A percentile compares a stretch with the other conserved stretches of the same genome.
Evolutionary conservation across 1,140 invertebrate genomes (phyloP).

Genomic region (Bombus polaris): DNA sequence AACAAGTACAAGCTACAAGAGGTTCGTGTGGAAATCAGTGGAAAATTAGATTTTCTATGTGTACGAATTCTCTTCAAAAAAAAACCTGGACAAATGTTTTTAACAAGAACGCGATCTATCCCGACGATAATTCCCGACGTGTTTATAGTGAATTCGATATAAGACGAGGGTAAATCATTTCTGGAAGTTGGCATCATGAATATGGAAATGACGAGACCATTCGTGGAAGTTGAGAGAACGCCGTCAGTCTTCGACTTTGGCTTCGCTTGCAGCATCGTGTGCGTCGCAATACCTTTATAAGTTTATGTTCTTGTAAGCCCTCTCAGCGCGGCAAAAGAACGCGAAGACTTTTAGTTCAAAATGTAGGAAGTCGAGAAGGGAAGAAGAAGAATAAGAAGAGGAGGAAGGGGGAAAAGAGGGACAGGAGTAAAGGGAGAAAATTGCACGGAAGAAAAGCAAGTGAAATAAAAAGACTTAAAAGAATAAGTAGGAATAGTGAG

Average conservation of each 20-base stretch:
- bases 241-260: neutral
- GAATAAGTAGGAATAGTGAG: neutral
- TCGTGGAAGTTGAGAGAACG: neutral
- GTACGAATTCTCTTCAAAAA: no score
- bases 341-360: neutral
- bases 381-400: neutral
- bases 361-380: neutral
- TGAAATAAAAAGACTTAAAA: neutral
- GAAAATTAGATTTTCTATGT: no score
- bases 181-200: neutral
- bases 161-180: neutral
- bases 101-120: neutral
- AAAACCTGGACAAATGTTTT: no score
- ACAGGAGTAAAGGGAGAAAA: neutral
- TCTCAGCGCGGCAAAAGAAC: neutral
- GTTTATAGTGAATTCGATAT: neutral
- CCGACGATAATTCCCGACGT: neutral
- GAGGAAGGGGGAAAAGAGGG: no score
- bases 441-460: neutral
- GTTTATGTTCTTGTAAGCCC: neutral
- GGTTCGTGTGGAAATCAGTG: no score
- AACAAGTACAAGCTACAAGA: no score
- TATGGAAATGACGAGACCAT: neutral
- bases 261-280: neutral
- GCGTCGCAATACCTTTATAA: constrained; percentile 3